Evolutionary conservation across 1,140 invertebrate species (phyloP).

Genomic region (Drosophila navojoa): DNA sequence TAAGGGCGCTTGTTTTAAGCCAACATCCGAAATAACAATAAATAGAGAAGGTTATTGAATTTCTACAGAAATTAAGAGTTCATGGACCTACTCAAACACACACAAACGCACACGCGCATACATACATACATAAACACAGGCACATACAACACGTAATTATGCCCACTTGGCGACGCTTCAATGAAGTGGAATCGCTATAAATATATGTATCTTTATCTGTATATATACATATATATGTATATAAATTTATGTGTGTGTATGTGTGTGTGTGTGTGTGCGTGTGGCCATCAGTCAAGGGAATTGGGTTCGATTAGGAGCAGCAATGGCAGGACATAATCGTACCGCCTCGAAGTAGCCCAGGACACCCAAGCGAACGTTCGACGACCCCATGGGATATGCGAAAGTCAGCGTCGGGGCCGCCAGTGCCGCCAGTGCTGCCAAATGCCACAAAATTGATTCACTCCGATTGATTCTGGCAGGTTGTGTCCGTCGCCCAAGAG

Average conservation of each 20-base stretch:
- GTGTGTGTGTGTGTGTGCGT: neutral
- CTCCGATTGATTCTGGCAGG: conserved; percentile 71
- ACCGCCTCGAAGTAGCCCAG: neutral
- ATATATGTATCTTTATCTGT: neutral
- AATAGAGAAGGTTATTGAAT: conserved; percentile 30
- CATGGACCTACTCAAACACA: conserved; percentile 50
- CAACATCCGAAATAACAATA: conserved; percentile 14
- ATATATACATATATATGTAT: no score
- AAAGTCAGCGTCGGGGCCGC: conserved; percentile 20
- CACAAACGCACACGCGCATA: neutral
- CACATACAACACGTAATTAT: conserved; percentile 57
- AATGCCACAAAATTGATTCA: conserved; percentile 74
- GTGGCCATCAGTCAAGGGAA: conserved; percentile 58
- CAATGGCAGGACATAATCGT: conserved; percentile 8
- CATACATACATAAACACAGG: conserved; percentile 30
- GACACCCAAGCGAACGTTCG: conserved; percentile 18
- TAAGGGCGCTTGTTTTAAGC: conserved; percentile 6
- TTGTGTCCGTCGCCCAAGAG: conserved; percentile 1
- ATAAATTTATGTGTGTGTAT: neutral
- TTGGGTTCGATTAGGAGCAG: conserved; percentile 63
- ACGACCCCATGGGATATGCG: conserved; percentile 39
- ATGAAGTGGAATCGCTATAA: conserved; percentile 62
- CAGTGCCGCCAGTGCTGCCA: conserved; percentile 35
- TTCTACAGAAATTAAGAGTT: conserved; percentile 73
- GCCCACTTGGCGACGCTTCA: conserved; percentile 68